Percentiles rank a stretch among this genome's conserved stretches.
These are phyloP conservation scores for Chlamydotis undulata DNA, from an alignment of 2,113 vertebrate species.

Conservation along the genomic window DNA sequence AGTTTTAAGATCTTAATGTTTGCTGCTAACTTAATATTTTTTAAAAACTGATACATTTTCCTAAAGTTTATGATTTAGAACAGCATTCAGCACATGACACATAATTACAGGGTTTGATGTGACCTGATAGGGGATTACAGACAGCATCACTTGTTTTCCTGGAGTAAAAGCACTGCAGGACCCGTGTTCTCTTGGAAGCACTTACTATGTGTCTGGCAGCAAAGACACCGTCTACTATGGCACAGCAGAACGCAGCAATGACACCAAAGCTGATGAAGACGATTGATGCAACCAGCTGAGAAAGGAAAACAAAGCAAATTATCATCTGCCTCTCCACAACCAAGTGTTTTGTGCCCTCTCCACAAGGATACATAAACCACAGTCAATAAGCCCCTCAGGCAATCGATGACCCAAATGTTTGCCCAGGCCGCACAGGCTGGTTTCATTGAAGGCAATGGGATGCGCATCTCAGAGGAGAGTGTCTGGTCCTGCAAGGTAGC, in stretches of 20 bases:
- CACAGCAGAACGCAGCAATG: constrained; percentile 97
- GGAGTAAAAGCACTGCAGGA: not conserved
- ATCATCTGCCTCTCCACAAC: not conserved
- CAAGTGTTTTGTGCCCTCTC: not conserved
- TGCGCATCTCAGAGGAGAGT: not conserved
- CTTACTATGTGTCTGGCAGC: constrained; percentile 97
- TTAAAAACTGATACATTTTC: not conserved
- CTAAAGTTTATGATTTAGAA: not conserved
- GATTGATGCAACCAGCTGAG: constrained; percentile 95
- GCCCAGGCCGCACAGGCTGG: not conserved
- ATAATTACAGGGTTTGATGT: not conserved
- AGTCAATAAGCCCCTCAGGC: not conserved
- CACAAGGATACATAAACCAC: not conserved
- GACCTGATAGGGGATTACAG: accelerated
- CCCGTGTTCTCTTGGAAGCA: constrained; percentile 55
- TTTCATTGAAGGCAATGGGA: not conserved
- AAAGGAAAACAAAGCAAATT: constrained; percentile 48
- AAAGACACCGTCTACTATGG: constrained; percentile 97
- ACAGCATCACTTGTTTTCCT: not conserved
- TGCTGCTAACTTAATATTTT: not conserved
- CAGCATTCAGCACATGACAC: not conserved
- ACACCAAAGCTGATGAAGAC: constrained; percentile 99
- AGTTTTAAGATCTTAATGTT: not conserved
- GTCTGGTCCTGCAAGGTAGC: not conserved
- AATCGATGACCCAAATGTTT: not conserved